Evolutionary conservation across 35 echinoderm and acorn worm species (phyloP).

Genomic region (Holothuria glaberrima): DNA sequence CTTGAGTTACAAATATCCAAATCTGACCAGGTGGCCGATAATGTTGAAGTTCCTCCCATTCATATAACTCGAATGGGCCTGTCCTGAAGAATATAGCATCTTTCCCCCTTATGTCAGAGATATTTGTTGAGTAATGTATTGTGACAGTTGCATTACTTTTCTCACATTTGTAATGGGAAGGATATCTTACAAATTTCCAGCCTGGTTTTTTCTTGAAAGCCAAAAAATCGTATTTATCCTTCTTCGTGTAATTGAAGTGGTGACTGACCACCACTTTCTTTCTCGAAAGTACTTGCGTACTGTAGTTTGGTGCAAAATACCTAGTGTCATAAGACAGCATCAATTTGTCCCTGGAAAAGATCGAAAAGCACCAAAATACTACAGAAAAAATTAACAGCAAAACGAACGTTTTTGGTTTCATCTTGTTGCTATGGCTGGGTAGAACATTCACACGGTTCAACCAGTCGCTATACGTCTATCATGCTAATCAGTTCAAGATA

Average conservation of each 20-base stretch:
- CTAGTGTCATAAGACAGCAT: no score
- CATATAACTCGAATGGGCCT: background rate
- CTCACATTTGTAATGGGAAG: background rate
- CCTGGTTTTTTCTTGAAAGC: background rate
- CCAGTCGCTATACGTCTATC: no score
- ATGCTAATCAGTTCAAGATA: no score
- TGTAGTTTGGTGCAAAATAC: no score
- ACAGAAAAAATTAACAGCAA: no score
- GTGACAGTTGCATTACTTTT: background rate
- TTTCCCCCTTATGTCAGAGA: background rate
- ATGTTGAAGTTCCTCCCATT: background rate
- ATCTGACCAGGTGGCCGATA: constrained; percentile 19
- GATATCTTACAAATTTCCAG: background rate
- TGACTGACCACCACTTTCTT: background rate
- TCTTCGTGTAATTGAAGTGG: background rate
- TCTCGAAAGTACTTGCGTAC: background rate
- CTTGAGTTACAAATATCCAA: constrained; percentile 24
- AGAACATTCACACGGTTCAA: no score
- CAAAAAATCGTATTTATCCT: background rate
- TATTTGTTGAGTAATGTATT: background rate
- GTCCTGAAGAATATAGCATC: background rate
- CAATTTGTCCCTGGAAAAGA: no score
- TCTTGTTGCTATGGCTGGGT: no score
- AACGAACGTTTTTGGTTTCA: no score
- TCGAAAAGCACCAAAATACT: no score